A percentile compares a stretch with the other conserved stretches of the same genome.
These are phyloP conservation scores for Oostethus manadensis DNA, from an alignment of 2,113 vertebrate genomes.

Conservation along the genomic window DNA sequence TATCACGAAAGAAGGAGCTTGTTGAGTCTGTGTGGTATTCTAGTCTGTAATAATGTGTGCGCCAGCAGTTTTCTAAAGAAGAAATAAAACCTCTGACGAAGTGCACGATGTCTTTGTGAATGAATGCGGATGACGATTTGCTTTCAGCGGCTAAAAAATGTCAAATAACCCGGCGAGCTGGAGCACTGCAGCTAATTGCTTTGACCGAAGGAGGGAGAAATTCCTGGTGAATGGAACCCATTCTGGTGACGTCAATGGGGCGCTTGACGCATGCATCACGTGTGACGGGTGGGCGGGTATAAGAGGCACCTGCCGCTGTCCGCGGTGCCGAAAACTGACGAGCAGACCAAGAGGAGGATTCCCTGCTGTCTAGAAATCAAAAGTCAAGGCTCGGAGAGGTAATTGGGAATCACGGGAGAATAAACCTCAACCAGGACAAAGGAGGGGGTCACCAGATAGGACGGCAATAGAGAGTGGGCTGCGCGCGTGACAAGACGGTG, in stretches of 20 bases:
- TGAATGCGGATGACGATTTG: background rate
- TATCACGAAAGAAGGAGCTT: background rate
- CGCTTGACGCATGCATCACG: conserved; percentile 57
- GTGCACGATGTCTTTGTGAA: background rate
- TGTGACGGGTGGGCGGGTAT: conserved; percentile 34
- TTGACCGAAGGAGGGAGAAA: background rate
- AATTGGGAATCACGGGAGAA: background rate
- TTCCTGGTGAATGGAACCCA: conserved; percentile 59
- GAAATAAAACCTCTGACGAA: conserved; percentile 42
- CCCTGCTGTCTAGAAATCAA: conserved; percentile 1
- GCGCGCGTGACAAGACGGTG: conserved; percentile 19
- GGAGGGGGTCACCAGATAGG: too few species aligned
- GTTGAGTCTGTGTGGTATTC: conserved; percentile 2
- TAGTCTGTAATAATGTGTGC: conserved; percentile 16
- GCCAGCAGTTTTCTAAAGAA: conserved; percentile 61
- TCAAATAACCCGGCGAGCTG: conserved; percentile 3
- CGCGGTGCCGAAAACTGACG: conserved; percentile 35
- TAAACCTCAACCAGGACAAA: background rate
- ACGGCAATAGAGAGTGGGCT: background rate
- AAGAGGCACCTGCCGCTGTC: conserved; percentile 35
- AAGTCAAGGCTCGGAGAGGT: background rate
- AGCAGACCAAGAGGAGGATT: conserved; percentile 3
- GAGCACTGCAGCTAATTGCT: conserved; percentile 40
- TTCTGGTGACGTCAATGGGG: conserved; percentile 60
- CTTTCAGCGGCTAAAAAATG: background rate